Evolutionary conservation across 2,888 invertebrate species (phyloP), one percentile per base, ranked within the genome.

Genomic region (Protophormia terraenovae): DNA sequence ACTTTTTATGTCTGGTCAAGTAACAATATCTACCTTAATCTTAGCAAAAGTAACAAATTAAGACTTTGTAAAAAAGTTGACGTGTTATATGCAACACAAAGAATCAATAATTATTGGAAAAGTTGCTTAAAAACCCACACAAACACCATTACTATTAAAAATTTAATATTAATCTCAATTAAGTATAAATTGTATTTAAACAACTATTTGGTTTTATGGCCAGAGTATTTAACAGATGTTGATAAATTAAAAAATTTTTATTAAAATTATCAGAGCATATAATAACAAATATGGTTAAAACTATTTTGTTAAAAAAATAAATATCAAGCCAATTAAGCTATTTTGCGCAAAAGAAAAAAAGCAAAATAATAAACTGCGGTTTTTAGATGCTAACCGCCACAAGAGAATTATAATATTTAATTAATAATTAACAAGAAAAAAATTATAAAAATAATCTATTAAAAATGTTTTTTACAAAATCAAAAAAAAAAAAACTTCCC

Each of bases 361-460:
- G n/a, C 22, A 35, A 27, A 75, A 75, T 73, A 62, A 62, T 73
- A 35, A 73, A 50, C 24, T 62, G 50, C 47, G 62, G 73, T 62
- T 35, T 12, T 58, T 7, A 16, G 24, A 41, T 41, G 12, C 14
- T 29, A 41, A 12, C 55, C 41, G 6, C 55, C 41, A 22, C 55
- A 58, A 60, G 8, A 29, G 38, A 16, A 24, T 55, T 38, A 41
- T 10, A 4, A 45, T 69, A 69, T 53, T 69, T 50, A 69, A 53
- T 53, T 35, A 69, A 35, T 50, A 69, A 32, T 35, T 32, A 24
- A 35, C 38, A 35, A 22, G n/a, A n/a, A n/a, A n/a, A 50, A 67
- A 53, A 24, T 12, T 16, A 19, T 12, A 1, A 16, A 64, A 66
- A 8, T 47, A 41, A 47, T 45, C 10, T 27, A 16, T 10, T 45